Evolutionary conservation across 2,113 vertebrate species (phyloP).

Genomic region (Pseudorhombus dupliciocellatus): DNA sequence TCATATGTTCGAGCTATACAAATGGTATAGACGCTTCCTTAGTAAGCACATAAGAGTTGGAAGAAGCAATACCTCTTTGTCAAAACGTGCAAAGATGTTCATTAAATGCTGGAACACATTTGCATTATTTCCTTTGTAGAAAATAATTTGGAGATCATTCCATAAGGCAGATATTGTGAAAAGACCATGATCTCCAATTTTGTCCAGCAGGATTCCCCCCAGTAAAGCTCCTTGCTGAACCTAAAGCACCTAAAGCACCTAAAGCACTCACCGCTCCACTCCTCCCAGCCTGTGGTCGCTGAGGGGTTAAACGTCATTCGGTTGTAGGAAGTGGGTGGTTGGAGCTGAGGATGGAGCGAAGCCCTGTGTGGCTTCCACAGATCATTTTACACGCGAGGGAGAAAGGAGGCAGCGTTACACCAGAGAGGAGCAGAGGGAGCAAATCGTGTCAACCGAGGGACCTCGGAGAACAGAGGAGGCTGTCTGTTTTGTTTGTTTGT

Average conservation of each 20-base stretch:
- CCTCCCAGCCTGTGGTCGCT: conserved; percentile 26
- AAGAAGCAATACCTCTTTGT: conserved; percentile 10
- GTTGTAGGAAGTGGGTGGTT: conserved; percentile 77
- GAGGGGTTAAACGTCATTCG: conserved; percentile 72
- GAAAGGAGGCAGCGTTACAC: conserved; percentile 12
- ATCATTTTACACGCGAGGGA: conserved; percentile 28
- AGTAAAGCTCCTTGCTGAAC: background rate
- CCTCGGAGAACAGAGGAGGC: conserved; percentile 1
- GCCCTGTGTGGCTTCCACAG: conserved; percentile 25
- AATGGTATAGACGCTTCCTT: background rate
- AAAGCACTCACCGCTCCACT: background rate
- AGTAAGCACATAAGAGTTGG: background rate
- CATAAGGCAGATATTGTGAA: background rate
- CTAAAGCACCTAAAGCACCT: no score
- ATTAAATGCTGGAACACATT: background rate
- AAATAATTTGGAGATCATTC: background rate
- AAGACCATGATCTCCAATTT: background rate
- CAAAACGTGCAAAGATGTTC: background rate
- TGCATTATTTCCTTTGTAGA: background rate
- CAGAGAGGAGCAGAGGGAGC: conserved; percentile 3
- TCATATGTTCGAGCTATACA: background rate
- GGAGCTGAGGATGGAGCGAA: conserved; percentile 61
- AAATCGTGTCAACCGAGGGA: background rate
- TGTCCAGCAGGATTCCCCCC: background rate
- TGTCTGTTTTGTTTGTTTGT: no score